A percentile compares a stretch with the other conserved stretches of the same genome.
These are phyloP conservation scores for Phytoseiulus persimilis DNA, from an alignment of 2,888 invertebrate species.

Conservation along the genomic window DNA sequence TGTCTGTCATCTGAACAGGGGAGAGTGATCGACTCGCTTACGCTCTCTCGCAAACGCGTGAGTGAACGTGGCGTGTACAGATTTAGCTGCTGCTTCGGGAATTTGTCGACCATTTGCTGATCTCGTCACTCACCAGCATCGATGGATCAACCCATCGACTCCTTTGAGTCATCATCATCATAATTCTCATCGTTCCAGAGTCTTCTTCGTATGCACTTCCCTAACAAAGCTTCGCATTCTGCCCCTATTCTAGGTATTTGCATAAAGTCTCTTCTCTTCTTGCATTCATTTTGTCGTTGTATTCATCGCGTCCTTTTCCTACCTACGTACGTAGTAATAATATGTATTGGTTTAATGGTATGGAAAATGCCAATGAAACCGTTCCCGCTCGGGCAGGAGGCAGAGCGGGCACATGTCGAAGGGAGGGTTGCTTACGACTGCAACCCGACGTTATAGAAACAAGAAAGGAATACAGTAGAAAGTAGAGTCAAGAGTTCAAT, in stretches of 20 bases:
- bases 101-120: neutral
- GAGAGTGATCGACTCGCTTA: neutral
- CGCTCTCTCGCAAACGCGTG: neutral
- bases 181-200: neutral
- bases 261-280: neutral
- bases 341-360: neutral
- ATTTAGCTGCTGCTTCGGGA: neutral
- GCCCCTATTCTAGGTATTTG: neutral
- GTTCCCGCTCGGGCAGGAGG: neutral
- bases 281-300: neutral
- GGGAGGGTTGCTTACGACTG: neutral
- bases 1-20: neutral
- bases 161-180: neutral
- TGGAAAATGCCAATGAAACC: conserved; percentile 5
- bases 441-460: neutral
- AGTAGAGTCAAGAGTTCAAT: too few species aligned
- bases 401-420: neutral
- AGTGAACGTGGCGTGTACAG: neutral
- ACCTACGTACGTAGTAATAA: neutral
- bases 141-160: neutral
- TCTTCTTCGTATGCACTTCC: neutral
- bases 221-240: neutral
- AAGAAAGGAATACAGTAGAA: neutral
- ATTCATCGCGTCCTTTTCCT: neutral
- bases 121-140: neutral